phyloP scores from a whole-genome alignment of 2,888 invertebrate species.

The Podabrus alpinus region DNA sequence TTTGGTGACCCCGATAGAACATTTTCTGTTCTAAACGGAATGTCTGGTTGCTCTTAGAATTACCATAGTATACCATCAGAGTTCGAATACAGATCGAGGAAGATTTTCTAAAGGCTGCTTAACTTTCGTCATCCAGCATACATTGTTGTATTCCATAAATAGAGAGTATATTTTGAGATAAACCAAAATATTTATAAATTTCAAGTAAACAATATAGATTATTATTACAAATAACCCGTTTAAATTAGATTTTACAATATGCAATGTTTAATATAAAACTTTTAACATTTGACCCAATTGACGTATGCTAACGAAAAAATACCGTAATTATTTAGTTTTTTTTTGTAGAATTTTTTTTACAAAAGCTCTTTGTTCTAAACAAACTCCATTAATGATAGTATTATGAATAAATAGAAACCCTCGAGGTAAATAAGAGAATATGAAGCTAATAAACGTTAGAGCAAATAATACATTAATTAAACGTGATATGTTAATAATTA shows the following conservation, averaged over 20 bases:
- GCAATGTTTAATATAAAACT: background rate
- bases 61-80: no score
- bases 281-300: background rate
- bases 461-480: background rate
- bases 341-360: background rate
- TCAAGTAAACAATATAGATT: background rate
- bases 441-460: background rate
- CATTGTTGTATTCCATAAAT: background rate
- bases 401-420: background rate
- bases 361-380: background rate
- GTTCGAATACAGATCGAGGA: no score
- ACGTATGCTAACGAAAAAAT: background rate
- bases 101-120: no score
- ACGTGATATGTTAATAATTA: background rate
- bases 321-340: background rate
- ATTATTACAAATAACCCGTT: background rate
- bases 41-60: no score
- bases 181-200: background rate
- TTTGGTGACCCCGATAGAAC: no score
- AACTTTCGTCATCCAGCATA: background rate
- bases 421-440: background rate
- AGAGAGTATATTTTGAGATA: background rate
- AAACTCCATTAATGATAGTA: background rate
- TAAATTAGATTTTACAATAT: background rate
- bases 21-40: no score